A percentile compares a stretch with the other conserved stretches of the same genome.
Conservation (phyloP, 2,888 invertebrate species). For the Leptothorax acervorum region DNA sequence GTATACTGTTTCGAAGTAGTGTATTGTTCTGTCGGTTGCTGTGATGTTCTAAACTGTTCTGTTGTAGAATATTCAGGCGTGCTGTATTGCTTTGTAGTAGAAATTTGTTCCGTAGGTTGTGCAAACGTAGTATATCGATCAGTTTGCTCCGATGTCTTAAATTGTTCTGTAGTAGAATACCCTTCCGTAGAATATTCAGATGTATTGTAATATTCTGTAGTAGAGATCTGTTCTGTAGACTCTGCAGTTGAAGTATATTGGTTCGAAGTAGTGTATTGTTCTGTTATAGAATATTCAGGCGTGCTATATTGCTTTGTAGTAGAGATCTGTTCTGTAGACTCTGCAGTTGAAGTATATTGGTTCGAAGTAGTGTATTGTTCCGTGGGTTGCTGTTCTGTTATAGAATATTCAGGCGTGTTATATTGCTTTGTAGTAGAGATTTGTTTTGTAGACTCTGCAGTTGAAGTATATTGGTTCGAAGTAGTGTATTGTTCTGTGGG, state of each 20-base stretch:
- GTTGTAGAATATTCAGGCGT: conserved; percentile 28
- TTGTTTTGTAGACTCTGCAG: neutral
- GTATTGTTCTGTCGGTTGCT: neutral
- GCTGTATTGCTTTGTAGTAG: neutral
- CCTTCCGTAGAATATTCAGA: neutral
- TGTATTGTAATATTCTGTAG: neutral
- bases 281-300: no score
- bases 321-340: no score
- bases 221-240: neutral
- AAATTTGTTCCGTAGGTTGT: neutral
- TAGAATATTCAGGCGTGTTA: neutral
- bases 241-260: neutral
- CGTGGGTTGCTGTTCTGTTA: conserved; percentile 29
- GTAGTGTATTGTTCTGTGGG: conserved; percentile 21
- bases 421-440: neutral
- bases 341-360: no score
- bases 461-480: neutral
- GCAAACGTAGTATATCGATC: neutral
- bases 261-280: neutral
- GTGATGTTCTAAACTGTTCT: neutral
- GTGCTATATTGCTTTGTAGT: no score
- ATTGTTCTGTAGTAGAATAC: neutral
- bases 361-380: no score
- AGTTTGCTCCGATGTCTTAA: neutral
- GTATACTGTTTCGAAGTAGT: conserved; percentile 25